Conservation (phyloP, 2,113 vertebrate genomes). For the Zosterops lateralis region DNA sequence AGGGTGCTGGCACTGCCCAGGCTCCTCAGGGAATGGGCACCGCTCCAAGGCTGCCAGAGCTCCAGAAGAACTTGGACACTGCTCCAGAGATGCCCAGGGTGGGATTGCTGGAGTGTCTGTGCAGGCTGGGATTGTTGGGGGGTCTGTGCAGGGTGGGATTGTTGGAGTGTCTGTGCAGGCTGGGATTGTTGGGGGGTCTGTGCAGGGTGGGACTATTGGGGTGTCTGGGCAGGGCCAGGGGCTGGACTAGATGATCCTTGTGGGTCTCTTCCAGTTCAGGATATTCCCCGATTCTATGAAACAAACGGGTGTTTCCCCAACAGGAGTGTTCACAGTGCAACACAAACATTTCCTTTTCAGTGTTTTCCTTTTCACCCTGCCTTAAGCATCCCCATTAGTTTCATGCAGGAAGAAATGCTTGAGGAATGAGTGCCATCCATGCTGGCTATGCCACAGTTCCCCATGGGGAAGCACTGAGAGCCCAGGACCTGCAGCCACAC, state of each 20-base stretch:
- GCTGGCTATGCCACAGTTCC: neutral
- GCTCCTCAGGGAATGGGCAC: neutral
- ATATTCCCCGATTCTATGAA: neutral
- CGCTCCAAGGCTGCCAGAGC: neutral
- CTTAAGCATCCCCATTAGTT: neutral
- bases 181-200: neutral
- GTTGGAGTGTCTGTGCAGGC: too few species aligned
- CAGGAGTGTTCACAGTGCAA: neutral
- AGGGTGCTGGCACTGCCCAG: too few species aligned
- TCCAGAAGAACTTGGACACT: rapidly evolving
- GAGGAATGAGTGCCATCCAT: rapidly evolving
- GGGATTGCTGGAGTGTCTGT: too few species aligned
- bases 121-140: too few species aligned
- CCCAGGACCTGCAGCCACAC: neutral
- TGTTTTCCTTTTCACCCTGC: neutral
- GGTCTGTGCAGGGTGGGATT: neutral
- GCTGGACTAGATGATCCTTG: rapidly evolving
- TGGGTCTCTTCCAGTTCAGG: neutral
- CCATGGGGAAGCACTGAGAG: neutral
- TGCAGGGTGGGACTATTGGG: neutral
- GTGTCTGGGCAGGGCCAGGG: rapidly evolving
- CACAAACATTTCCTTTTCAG: neutral
- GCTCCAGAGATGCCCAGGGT: neutral
- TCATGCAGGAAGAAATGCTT: neutral
- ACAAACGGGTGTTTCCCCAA: neutral